Conservation (phyloP, 1,140 invertebrate species). For the Drosophila funebris region DNA sequence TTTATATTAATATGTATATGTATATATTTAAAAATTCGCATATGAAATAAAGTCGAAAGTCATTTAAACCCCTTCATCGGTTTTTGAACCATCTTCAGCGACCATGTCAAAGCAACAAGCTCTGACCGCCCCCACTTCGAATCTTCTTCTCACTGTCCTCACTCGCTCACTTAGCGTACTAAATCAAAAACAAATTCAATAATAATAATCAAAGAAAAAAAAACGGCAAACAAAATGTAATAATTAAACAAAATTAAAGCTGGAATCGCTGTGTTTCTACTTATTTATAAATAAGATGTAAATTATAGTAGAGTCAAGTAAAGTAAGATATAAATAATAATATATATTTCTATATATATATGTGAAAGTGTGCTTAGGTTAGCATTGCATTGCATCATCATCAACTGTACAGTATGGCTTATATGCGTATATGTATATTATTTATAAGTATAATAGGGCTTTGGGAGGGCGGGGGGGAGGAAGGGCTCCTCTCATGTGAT, state of each 20-base stretch:
- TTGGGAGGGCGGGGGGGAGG: neutral
- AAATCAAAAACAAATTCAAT: slow-evolving; percentile 64
- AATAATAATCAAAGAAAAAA: slow-evolving; percentile 36
- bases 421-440: slow-evolving; percentile 47
- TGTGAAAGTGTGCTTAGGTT: slow-evolving; percentile 67
- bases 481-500: slow-evolving; percentile 27
- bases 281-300: slow-evolving; percentile 54
- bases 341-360: slow-evolving; percentile 23
- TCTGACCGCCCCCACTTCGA: slow-evolving; percentile 21
- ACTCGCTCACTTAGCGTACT: slow-evolving; percentile 52
- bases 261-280: slow-evolving; percentile 73
- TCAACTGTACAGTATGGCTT: slow-evolving; percentile 77
- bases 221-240: slow-evolving; percentile 65
- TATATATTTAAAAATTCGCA: slow-evolving; percentile 75
- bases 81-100: slow-evolving; percentile 18
- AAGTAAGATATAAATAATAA: slow-evolving; percentile 26
- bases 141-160: slow-evolving; percentile 8
- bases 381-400: slow-evolving; percentile 61
- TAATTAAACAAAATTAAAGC: slow-evolving; percentile 73
- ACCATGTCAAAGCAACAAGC: slow-evolving; percentile 19
- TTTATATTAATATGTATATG: slow-evolving; percentile 61
- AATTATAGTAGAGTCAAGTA: slow-evolving; percentile 22
- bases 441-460: slow-evolving; percentile 44
- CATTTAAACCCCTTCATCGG: slow-evolving; percentile 46
- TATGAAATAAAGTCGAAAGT: slow-evolving; percentile 77